These are phyloP conservation scores for Dermatemys mawii DNA, from an alignment of 2,113 vertebrate genomes.

Conservation along the genomic window DNA sequence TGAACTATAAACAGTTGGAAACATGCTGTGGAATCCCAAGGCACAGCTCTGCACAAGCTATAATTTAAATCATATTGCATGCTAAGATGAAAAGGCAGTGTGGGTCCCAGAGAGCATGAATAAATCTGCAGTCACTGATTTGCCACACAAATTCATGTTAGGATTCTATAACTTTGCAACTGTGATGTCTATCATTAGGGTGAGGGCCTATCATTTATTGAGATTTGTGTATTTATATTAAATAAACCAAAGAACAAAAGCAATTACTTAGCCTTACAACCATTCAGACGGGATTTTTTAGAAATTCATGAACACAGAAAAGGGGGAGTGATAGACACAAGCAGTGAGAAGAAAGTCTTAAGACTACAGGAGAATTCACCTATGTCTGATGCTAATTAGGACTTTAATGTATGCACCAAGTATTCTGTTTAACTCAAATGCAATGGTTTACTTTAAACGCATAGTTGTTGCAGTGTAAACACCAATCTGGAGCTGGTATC, in stretches of 20 bases:
- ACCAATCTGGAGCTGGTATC: conserved; percentile 43
- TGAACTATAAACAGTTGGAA: conserved; percentile 71
- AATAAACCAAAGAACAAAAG: conserved; percentile 64
- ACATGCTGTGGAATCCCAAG: conserved; percentile 59
- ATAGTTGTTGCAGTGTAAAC: conserved; percentile 1
- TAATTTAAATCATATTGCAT: conserved; percentile 71
- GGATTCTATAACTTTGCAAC: conserved; percentile 67
- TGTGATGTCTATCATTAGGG: conserved; percentile 61
- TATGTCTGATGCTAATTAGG: not conserved
- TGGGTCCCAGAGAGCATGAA: conserved; percentile 62
- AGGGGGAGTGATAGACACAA: conserved; percentile 50
- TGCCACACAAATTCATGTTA: conserved; percentile 55
- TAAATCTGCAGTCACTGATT: conserved; percentile 67
- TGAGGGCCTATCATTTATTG: conserved; percentile 54
- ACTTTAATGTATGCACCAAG: conserved; percentile 56
- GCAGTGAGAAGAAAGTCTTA: conserved; percentile 28
- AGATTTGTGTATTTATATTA: conserved; percentile 56
- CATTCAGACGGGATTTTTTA: conserved; percentile 47
- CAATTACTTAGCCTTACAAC: conserved; percentile 58
- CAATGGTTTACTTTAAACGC: conserved; percentile 51
- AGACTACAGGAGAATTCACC: conserved; percentile 29
- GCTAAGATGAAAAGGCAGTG: conserved; percentile 66
- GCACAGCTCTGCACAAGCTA: conserved; percentile 64
- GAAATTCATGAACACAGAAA: conserved; percentile 44
- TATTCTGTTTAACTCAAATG: conserved; percentile 39